Percentiles rank a stretch among this genome's conserved stretches.
Conservation (phyloP, 2,113 vertebrate species). For the Eonycteris spelaea region DNA sequence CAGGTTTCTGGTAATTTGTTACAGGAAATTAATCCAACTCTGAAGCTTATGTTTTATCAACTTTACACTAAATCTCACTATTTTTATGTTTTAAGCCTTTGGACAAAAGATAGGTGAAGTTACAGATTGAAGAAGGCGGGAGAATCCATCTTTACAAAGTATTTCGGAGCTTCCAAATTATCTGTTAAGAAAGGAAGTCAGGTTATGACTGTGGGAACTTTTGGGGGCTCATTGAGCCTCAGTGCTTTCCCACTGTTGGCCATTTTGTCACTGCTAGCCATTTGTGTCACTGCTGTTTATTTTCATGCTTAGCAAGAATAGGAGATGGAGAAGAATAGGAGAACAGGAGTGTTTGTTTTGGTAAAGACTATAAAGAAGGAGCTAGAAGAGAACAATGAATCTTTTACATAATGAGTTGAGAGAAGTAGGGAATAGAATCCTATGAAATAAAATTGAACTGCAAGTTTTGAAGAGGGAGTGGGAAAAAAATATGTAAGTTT, state of each 20-base stretch:
- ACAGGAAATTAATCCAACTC: not conserved
- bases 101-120: not conserved
- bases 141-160: not conserved
- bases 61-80: not conserved
- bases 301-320: not conserved
- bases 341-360: not conserved
- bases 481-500: not conserved
- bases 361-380: not conserved
- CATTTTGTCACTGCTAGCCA: not conserved
- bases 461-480: not conserved
- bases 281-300: not conserved
- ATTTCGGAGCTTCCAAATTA: not conserved
- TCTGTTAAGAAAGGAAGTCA: not conserved
- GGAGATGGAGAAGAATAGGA: not conserved
- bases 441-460: not conserved
- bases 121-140: not conserved
- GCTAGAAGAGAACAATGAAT: not conserved
- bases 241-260: rapidly evolving
- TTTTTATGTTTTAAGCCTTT: not conserved
- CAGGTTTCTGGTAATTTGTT: not conserved
- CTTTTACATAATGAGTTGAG: not conserved
- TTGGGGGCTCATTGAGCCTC: not conserved
- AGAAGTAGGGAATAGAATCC: not conserved
- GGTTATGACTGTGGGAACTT: not conserved
- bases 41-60: not conserved